These are phyloP conservation scores for Caenorhabditis imperialis DNA, from an alignment of 2,888 invertebrate species.

Conservation along the genomic window DNA sequence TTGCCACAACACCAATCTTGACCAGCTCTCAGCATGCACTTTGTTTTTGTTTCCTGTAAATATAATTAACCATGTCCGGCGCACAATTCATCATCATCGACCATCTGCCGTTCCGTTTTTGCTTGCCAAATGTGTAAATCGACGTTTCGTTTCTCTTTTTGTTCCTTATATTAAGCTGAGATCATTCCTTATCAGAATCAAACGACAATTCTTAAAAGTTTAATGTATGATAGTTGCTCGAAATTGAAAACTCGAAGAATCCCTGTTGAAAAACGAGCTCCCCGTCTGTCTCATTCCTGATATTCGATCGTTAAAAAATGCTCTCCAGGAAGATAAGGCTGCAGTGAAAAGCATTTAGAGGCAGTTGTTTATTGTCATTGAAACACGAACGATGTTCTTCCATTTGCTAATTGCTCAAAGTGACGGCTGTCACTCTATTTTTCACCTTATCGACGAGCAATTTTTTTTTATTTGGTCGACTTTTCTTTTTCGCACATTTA, in stretches of 20 bases:
- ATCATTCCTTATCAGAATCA: too few species aligned
- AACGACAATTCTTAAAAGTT: too few species aligned
- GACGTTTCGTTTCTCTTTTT: too few species aligned
- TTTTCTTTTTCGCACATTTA: constrained; percentile 3
- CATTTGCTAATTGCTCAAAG: neutral
- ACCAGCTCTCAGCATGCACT: neutral
- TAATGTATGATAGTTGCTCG: too few species aligned
- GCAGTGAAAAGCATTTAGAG: neutral
- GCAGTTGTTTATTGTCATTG: constrained; percentile 31
- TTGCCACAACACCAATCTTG: too few species aligned
- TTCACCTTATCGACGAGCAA: constrained; percentile 1
- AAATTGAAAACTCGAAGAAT: too few species aligned
- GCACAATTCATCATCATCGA: constrained; percentile 36
- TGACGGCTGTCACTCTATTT: neutral
- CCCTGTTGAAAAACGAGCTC: too few species aligned
- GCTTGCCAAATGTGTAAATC: constrained; percentile 29
- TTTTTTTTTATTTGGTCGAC: constrained; percentile 1
- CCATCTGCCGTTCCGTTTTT: constrained; percentile 44
- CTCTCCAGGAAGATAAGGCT: too few species aligned
- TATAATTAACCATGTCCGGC: constrained; percentile 23
- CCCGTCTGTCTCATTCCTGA: neutral
- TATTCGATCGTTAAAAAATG: neutral
- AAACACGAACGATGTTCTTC: constrained; percentile 24
- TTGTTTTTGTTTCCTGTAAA: constrained; percentile 24
- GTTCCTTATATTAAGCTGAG: too few species aligned